phyloP scores from a whole-genome alignment of 2,797 vertebrate species.

The Micrastur ruficollis region DNA sequence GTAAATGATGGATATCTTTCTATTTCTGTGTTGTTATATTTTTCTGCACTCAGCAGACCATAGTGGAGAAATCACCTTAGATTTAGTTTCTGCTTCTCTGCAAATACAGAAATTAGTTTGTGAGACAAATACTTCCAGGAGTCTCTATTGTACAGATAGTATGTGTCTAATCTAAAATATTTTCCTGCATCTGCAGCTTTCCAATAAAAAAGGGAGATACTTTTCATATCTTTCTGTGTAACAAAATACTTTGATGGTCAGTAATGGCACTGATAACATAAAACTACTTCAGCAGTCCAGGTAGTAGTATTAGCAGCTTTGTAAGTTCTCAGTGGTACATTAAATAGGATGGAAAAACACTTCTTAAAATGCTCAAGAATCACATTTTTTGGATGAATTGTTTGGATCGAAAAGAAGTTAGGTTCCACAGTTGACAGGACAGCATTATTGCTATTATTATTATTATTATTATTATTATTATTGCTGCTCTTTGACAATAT shows the following conservation, averaged over 20 bases:
- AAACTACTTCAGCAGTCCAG: not conserved
- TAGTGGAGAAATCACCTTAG: not conserved
- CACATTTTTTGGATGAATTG: not conserved
- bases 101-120: constrained; percentile 8
- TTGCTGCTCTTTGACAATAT: not conserved
- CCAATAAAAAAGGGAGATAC: not conserved
- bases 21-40: not conserved
- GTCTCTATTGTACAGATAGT: not conserved
- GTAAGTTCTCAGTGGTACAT: not conserved
- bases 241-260: not conserved
- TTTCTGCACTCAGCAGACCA: not conserved
- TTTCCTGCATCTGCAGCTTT: not conserved
- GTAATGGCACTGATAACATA: not conserved
- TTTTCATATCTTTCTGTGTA: not conserved
- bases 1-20: not conserved
- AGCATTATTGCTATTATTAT: not conserved
- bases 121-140: not conserved
- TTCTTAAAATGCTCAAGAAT: not conserved
- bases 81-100: not conserved
- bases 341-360: not conserved
- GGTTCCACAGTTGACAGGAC: not conserved
- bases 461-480: not conserved
- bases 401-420: not conserved
- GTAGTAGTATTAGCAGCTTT: not conserved
- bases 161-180: not conserved